A percentile compares a stretch with the other conserved stretches of the same genome.
Evolutionary conservation across 2,113 vertebrate genomes (phyloP).

Genomic region (Syngnathus typhle): DNA sequence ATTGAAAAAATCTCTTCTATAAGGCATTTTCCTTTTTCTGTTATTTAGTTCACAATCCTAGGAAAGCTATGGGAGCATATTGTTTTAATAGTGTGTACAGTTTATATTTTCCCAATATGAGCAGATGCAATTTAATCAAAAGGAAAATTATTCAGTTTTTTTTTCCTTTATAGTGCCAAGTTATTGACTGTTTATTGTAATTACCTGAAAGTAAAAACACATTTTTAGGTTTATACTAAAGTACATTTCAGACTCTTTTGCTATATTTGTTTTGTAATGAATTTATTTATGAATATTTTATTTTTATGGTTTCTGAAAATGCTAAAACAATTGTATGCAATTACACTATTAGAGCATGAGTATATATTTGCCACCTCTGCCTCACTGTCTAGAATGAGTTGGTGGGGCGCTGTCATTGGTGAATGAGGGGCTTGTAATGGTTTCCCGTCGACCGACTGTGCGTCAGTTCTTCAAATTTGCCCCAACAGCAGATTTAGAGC

Average conservation of each 20-base stretch:
- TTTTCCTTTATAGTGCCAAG: background rate
- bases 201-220: background rate
- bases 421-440: conserved; percentile 7
- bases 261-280: too few species aligned
- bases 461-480: conserved; percentile 45
- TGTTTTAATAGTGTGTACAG: background rate
- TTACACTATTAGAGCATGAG: too few species aligned
- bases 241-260: background rate
- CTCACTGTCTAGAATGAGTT: too few species aligned
- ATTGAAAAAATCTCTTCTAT: too few species aligned
- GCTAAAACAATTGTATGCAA: too few species aligned
- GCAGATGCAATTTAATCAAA: background rate
- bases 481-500: conserved; percentile 54
- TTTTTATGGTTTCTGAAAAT: too few species aligned
- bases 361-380: too few species aligned
- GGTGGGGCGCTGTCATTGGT: conserved; percentile 11
- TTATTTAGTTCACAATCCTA: background rate
- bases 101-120: background rate
- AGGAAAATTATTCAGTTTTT: background rate
- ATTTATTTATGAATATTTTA: too few species aligned
- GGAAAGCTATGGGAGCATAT: background rate
- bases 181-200: background rate
- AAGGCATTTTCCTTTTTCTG: too few species aligned
- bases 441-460: conserved; percentile 44
- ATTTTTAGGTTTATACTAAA: background rate